Evolutionary conservation across 2,113 vertebrate species (phyloP).

Genomic region (Chionomys nivalis): DNA sequence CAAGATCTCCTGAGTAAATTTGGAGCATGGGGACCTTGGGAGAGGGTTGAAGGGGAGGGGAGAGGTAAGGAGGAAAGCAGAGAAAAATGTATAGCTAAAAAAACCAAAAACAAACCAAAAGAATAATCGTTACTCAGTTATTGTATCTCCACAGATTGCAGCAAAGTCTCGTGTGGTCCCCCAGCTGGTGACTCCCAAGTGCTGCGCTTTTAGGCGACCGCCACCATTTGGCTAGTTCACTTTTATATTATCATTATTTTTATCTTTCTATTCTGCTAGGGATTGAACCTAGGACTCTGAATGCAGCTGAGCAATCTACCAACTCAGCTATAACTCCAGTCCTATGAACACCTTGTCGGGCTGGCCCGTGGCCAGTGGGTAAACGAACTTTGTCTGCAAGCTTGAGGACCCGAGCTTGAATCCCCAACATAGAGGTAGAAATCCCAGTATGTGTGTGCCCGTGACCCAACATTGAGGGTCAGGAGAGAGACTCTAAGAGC

Average conservation of each 20-base stretch:
- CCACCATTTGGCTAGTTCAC: neutral
- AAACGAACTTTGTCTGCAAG: neutral
- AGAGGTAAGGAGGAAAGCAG: too few relatives aligned
- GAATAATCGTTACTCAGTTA: neutral
- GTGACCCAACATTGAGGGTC: neutral
- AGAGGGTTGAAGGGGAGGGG: too few relatives aligned
- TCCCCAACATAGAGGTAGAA: neutral
- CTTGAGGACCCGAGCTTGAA: neutral
- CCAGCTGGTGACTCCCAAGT: neutral
- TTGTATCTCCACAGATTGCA: neutral
- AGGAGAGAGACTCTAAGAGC: neutral
- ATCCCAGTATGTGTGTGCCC: neutral
- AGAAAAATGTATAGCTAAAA: too few relatives aligned
- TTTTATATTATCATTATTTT: neutral
- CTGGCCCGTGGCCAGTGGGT: neutral
- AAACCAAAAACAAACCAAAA: too few relatives aligned
- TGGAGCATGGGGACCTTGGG: too few relatives aligned
- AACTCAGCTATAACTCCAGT: neutral
- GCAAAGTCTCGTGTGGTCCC: neutral
- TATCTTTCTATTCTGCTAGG: neutral
- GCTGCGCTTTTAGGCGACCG: neutral
- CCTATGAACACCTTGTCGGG: neutral
- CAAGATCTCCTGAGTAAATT: too few relatives aligned
- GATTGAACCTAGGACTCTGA: neutral
- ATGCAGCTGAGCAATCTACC: neutral